phyloP scores from a whole-genome alignment of 2,888 invertebrate genomes.

The Smittia sp. region DNA sequence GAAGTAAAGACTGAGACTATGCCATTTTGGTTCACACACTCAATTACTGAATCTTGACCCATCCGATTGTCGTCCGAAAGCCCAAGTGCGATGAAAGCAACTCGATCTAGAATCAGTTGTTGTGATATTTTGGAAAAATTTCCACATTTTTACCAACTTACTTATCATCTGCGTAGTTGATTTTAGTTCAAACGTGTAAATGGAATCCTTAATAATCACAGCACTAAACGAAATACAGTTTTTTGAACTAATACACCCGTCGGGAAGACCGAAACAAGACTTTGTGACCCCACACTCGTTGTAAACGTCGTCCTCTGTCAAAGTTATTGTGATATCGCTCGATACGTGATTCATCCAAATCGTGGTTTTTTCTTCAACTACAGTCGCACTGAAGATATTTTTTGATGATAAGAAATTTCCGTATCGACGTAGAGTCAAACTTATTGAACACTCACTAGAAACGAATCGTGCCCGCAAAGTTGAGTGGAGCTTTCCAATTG shows the following conservation, averaged over 20 bases:
- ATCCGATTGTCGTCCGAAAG: conserved; percentile 74
- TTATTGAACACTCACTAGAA: background rate
- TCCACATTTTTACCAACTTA: no score
- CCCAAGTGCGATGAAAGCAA: conserved; percentile 70
- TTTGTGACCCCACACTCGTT: conserved; percentile 62
- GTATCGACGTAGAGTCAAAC: no score
- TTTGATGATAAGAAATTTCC: no score
- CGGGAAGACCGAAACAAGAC: conserved; percentile 73
- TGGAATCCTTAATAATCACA: conserved; percentile 60
- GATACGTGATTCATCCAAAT: background rate
- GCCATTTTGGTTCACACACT: conserved; percentile 67
- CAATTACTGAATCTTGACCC: conserved; percentile 82
- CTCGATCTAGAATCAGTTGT: background rate
- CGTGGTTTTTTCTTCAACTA: background rate
- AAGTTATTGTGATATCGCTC: background rate
- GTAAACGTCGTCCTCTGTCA: conserved; percentile 55
- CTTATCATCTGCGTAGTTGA: conserved; percentile 46
- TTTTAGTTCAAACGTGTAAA: conserved; percentile 65
- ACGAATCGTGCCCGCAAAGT: background rate
- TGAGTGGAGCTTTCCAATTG: background rate
- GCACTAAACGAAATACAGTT: conserved; percentile 70
- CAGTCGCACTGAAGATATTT: background rate
- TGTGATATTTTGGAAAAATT: no score
- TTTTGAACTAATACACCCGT: conserved; percentile 63
- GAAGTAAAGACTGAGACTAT: conserved; percentile 63